Percentiles rank a stretch among this genome's conserved stretches.
phyloP scores from a whole-genome alignment of 1,140 invertebrate genomes.

The Cardiocondyla obscurior region DNA sequence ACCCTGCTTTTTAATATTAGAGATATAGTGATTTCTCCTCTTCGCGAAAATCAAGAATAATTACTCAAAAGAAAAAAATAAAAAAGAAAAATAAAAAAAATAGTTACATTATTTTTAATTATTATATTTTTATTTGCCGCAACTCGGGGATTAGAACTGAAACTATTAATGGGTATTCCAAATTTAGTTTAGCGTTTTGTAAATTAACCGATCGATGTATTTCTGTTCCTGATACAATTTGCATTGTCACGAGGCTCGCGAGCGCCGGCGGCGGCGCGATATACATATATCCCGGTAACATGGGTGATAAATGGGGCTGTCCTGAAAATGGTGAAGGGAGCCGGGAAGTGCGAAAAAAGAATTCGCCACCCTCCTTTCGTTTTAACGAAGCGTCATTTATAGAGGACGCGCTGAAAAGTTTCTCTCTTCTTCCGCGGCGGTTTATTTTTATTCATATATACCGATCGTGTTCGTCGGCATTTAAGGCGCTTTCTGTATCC shows the following conservation, averaged over 20 bases:
- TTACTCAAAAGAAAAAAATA: background rate
- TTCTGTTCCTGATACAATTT: conserved; percentile 30
- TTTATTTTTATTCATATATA: background rate
- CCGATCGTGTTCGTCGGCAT: conserved; percentile 9
- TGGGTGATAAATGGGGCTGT: conserved; percentile 44
- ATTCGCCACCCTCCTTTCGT: conserved; percentile 44
- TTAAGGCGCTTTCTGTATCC: conserved; percentile 21
- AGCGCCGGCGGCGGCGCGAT: background rate
- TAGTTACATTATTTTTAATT: too few species aligned
- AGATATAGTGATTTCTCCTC: background rate
- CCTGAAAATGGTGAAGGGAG: conserved; percentile 5
- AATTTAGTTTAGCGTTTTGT: background rate
- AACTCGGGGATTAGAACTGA: background rate
- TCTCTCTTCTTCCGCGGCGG: background rate
- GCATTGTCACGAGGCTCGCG: background rate
- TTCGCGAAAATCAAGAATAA: background rate
- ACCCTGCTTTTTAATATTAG: background rate
- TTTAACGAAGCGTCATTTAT: conserved; percentile 53
- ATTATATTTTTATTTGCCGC: background rate
- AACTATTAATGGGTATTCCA: background rate
- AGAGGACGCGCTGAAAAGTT: conserved; percentile 26
- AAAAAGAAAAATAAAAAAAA: too few species aligned
- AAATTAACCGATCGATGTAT: background rate
- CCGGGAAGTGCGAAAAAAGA: conserved; percentile 2
- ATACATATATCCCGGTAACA: conserved; percentile 14